Base-by-base conservation (phyloP, 2,113 vertebrate genomes). In the Poeciliopsis prolifica region DNA sequence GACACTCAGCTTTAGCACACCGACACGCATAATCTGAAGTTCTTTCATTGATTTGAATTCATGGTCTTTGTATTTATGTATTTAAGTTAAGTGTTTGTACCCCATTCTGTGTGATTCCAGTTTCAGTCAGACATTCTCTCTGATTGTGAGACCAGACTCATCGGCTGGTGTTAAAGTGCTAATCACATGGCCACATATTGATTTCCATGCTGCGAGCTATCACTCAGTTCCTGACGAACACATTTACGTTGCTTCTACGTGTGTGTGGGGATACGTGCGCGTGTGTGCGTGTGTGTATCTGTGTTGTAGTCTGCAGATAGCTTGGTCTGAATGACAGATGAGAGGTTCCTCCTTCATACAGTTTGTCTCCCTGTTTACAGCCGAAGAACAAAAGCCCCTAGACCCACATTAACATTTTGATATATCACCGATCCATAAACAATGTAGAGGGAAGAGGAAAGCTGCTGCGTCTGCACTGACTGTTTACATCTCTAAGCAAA, bases 341-440 rank as follows among this genome's bases (percentile, higher is more conserved):
- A 84, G 82, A 77, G 63, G 35, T 74, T 58, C 61, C 33, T 5
- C 77, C 40, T 30, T 51, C 6, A 60, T 31, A 44, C 64, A 5
- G 44, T 83, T 75, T 86, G 76, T 81, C 75, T 83, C 22, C 28
- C 37, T 87, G 80, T 90, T 87, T 89, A 86, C 82, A 87, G 77
- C 82, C 77, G 31, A 80, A 76, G 83, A 87, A 87, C n/a, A 24
- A 85, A 37, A 78, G 61, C 76, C 88, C 83, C 88, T 72, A 84
- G 79, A 83, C 88, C 83, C 90, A 70, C 83, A 89, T 91, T 87
- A 93, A 77, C 70, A 82, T 86, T 65, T 86, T 90, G 87, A 93
- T 89, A 70, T 84, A 92, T 91, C 42, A 42, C 75, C 9, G 51
- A 71, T 80, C 65, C n/a, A 37, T 67, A 60, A n/a, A 10, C 33